Base-by-base conservation (phyloP, 2,113 vertebrate genomes). In the Pycnonotus jocosus region DNA sequence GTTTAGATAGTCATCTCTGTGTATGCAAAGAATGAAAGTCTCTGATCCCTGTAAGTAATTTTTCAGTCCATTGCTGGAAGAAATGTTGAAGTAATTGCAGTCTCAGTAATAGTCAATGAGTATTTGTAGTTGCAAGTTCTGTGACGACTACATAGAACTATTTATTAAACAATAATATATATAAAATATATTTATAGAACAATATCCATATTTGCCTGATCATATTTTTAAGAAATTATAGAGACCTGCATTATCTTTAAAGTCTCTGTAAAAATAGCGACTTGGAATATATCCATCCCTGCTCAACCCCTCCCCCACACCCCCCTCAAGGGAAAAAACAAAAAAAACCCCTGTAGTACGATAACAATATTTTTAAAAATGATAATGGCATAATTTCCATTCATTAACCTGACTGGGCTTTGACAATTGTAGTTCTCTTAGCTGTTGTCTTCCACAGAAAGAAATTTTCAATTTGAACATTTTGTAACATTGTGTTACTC, bases 31-130 rank as follows among this genome's bases (percentile, higher is more conserved):
- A 91, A 88, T 58, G 9, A 73, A 91, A 66, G 13, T 53, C 50
- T 88, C 33, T 92, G 42, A 86, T 83, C 42, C 17, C 68, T 80
- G 25, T 70, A 87, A 85, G 24, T 44, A 76, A 86, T 74, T 86
- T 86, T 88, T 90, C 61, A 86, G 51, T 60, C 51, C 7, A 38
- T 54, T 92, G 24, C 35, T 78, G 37, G n/a, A 81, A 90, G 35
- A 92, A 93, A 62, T 66, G 15, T 81, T 86, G 51, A 88, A 73
- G 40, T 80, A 93, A 86, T 89, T 89, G 48, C 25, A 68, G 56
- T 90, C 81, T 86, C 20, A n/a, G 47, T 40, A 66, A 74, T 50
- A 83, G 42, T n/a, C 33, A 80, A 65, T 44, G 23, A 73, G 42
- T 66, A 74, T 86, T 66, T 70, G 23, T 73, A 86, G 70, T 81